These are phyloP conservation scores for Brachynemurus nebulosus DNA, from an alignment of 2,888 invertebrate genomes.

Conservation along the genomic window DNA sequence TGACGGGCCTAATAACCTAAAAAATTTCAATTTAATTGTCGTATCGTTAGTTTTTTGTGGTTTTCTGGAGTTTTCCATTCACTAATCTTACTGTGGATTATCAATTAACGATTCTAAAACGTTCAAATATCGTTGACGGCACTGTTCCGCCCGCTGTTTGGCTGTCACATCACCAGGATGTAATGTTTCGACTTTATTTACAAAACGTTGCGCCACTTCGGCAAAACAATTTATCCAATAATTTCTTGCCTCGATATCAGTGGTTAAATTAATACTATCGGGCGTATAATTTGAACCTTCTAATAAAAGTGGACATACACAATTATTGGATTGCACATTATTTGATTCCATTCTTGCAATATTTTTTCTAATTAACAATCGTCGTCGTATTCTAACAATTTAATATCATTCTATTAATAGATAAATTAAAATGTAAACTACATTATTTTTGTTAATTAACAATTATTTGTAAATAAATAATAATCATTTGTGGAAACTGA, in stretches of 20 bases:
- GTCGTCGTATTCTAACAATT: too few relatives aligned
- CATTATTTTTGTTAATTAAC: too few relatives aligned
- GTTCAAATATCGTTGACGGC: conserved; percentile 69
- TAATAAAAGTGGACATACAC: conserved; percentile 60
- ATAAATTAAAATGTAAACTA: too few relatives aligned
- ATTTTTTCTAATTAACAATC: too few relatives aligned
- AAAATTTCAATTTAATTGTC: conserved; percentile 7
- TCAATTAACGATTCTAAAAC: conserved; percentile 59
- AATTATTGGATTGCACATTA: too few relatives aligned
- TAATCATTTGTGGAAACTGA: too few relatives aligned
- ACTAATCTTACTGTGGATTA: conserved; percentile 74
- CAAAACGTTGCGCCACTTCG: conserved; percentile 72
- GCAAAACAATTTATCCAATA: conserved; percentile 92
- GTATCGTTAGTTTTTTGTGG: not conserved
- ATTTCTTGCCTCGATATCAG: conserved; percentile 69
- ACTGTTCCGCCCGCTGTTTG: conserved; percentile 62
- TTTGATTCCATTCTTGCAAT: conserved; percentile 31
- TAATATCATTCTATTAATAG: too few relatives aligned
- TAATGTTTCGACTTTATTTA: conserved; percentile 65
- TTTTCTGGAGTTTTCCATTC: conserved; percentile 10
- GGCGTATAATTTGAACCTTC: conserved; percentile 73
- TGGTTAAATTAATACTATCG: conserved; percentile 80
- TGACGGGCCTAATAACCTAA: conserved; percentile 41
- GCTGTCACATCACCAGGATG: conserved; percentile 64
- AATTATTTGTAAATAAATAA: too few relatives aligned